Evolutionary conservation across 2,888 invertebrate species (phyloP), one percentile per base, ranked within the genome.

Genomic region (Rhagium mordax): DNA sequence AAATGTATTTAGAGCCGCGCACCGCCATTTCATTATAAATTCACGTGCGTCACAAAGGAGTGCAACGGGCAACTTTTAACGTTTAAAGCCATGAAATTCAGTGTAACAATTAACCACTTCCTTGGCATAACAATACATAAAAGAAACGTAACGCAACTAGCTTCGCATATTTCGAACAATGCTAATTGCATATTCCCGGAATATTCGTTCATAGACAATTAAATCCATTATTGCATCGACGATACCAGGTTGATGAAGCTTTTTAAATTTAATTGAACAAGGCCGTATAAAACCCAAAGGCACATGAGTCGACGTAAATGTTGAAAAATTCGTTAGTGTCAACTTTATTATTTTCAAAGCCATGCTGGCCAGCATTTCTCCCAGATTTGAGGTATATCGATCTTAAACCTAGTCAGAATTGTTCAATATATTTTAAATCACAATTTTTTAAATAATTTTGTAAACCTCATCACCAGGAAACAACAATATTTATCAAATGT

Each of bases 71-170:
- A 24, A 53, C 51, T 53, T 65, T 64, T 55, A 53, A 18, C 33
- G 29, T 65, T 53, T 65, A 65, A 65, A 65, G 53, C 62, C 68
- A 51, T 62, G 66, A 75, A 70, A 70, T 72, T 75, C 53, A 68
- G 41, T 68, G 27, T 74, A 71, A 71, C 68, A 68, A 71, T 74
- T 71, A 74, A 29, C 62, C 47, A 67, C 70, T 74, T 74, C 71
- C 74, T 71, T 65, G 55, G 29, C 24, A 57, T 65, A 70, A 61
- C 60, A 72, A 73, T 64, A 67, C 57, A 57, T 47, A 57, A 57
- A 67, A 67, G 67, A 67, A 57, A 27, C 67, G 41, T 53, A 67
- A 24, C 67, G 24, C 3, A 24, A 24, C n/a, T n/a, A 55, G 55
- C 66, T 20, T 66, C 15, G 55, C 29, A 33, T 67, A 67, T 57